phyloP scores from a whole-genome alignment of 2,113 vertebrate genomes.

The Poeciliopsis occidentalis region DNA sequence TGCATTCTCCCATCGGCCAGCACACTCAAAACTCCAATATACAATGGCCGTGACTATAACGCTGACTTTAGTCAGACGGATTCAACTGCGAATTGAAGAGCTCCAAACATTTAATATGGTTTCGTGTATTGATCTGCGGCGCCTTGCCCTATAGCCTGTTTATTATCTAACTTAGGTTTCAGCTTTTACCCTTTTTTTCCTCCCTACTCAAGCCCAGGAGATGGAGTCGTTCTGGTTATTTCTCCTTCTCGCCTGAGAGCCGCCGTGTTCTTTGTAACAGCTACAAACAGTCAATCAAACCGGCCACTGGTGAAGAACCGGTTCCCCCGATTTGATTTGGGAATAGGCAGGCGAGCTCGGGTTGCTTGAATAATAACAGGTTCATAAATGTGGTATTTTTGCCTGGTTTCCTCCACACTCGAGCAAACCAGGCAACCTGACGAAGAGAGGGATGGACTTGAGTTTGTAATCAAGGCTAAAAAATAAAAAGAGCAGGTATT shows the following conservation, averaged over 20 bases:
- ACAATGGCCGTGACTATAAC: conserved; percentile 48
- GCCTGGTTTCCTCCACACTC: conserved; percentile 13
- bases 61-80: conserved; percentile 63
- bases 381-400: conserved; percentile 23
- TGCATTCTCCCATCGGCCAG: conserved; percentile 21
- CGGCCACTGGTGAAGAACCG: conserved; percentile 22
- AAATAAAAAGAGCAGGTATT: conserved; percentile 34
- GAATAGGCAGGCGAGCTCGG: conserved; percentile 22
- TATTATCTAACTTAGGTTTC: conserved; percentile 70
- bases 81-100: conserved; percentile 64
- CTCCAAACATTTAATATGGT: conserved; percentile 73
- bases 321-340: conserved; percentile 21
- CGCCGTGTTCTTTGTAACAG: conserved; percentile 42
- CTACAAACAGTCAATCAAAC: conserved; percentile 55
- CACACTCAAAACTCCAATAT: conserved; percentile 49
- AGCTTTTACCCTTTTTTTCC: conserved; percentile 60
- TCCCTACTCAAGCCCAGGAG: conserved; percentile 44
- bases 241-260: conserved; percentile 16
- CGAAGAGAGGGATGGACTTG: neutral
- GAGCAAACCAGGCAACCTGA: too few relatives aligned
- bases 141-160: conserved; percentile 66
- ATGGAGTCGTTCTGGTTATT: conserved; percentile 38
- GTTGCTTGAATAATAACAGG: conserved; percentile 47
- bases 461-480: conserved; percentile 54
- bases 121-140: conserved; percentile 73